A percentile compares a stretch with the other conserved stretches of the same genome.
phyloP scores from a whole-genome alignment of 2,797 vertebrate species.

The Silurus lanzhouensis region DNA sequence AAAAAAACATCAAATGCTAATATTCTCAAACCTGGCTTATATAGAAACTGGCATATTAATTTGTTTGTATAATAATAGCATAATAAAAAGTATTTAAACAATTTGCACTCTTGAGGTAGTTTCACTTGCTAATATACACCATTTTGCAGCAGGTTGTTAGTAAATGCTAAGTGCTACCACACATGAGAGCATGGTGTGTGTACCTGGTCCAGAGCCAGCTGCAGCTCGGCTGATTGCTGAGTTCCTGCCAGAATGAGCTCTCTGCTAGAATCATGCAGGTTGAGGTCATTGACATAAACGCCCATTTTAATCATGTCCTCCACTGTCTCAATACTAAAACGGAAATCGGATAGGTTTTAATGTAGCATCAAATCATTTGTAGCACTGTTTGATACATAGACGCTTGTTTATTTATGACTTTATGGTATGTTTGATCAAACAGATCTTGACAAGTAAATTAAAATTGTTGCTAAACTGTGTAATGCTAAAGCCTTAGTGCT shows the following conservation, averaged over 20 bases:
- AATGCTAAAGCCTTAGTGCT: background rate
- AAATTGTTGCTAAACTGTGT: background rate
- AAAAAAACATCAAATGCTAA: background rate
- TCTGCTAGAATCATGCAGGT: constrained; percentile 78
- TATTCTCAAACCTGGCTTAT: background rate
- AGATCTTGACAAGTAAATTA: background rate
- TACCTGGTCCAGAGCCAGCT: constrained; percentile 78
- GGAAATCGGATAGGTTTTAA: constrained; percentile 30
- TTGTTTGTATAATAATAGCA: background rate
- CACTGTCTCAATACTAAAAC: constrained; percentile 72
- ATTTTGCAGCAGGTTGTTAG: background rate
- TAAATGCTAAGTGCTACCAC: constrained; percentile 23
- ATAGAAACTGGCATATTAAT: background rate
- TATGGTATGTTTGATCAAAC: background rate
- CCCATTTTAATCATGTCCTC: constrained; percentile 82
- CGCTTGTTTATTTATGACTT: constrained; percentile 9
- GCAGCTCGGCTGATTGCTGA: constrained; percentile 78
- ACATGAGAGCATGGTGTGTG: constrained; percentile 30
- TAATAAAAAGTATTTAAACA: background rate
- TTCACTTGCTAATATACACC: background rate
- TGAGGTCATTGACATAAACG: constrained; percentile 77
- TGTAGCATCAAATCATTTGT: constrained; percentile 6
- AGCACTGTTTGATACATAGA: background rate
- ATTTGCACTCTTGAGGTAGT: background rate
- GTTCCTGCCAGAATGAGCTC: constrained; percentile 77